Evolutionary conservation across 2,113 vertebrate species (phyloP).

Genomic region (Lophius piscatorius): DNA sequence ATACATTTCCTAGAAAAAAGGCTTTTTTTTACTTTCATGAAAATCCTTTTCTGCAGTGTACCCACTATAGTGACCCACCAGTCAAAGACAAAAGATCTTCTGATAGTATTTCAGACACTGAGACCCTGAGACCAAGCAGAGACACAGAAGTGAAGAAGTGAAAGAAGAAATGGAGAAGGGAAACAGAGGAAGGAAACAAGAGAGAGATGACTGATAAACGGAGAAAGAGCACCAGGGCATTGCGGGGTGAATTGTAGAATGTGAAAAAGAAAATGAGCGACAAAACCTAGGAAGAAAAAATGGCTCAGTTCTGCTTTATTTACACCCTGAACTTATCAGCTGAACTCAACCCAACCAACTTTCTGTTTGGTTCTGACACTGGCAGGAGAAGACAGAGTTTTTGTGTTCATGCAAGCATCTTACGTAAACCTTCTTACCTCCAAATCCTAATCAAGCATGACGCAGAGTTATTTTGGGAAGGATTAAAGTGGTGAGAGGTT

Average conservation of each 20-base stretch:
- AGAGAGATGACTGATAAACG: not conserved
- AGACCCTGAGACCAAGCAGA: conserved; percentile 41
- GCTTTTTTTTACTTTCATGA: conserved; percentile 15
- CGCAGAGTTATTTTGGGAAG: conserved; percentile 43
- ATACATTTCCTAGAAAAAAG: no score
- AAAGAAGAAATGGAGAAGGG: not conserved
- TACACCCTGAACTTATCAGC: not conserved
- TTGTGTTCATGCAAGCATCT: conserved; percentile 7
- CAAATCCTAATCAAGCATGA: conserved; percentile 39
- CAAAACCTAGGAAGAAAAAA: conserved; percentile 1
- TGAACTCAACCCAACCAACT: conserved; percentile 1
- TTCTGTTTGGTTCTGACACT: not conserved
- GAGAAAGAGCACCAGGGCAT: not conserved
- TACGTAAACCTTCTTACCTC: conserved; percentile 30
- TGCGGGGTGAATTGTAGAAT: no score
- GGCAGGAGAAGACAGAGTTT: conserved; percentile 1
- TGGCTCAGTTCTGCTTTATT: conserved; percentile 1
- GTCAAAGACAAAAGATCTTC: conserved; percentile 20
- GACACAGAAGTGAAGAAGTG: conserved; percentile 2
- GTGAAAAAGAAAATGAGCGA: no score
- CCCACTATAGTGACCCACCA: not conserved
- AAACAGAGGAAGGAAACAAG: conserved; percentile 24
- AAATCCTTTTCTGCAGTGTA: conserved; percentile 25
- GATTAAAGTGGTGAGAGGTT: conserved; percentile 48
- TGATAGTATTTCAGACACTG: conserved; percentile 45